Percentiles rank a stretch among this genome's conserved stretches.
These are phyloP conservation scores for Hyles euphorbiae DNA, from an alignment of 1,140 invertebrate species.

Conservation along the genomic window DNA sequence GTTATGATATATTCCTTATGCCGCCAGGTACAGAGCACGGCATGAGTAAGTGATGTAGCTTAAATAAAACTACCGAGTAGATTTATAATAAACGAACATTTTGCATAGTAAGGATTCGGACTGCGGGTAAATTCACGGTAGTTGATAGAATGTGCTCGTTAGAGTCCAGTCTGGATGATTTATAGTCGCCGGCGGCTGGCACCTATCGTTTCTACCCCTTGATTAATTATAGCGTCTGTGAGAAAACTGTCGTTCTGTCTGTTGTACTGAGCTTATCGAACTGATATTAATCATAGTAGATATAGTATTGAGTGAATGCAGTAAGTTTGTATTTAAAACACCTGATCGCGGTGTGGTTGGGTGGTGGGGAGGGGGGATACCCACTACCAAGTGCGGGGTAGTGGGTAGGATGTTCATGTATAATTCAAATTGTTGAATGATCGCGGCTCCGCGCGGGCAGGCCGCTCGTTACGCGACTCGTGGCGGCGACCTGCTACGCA, in stretches of 20 bases:
- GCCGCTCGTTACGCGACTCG: slow-evolving; percentile 29
- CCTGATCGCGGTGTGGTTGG: too few species aligned
- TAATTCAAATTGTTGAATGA: slow-evolving; percentile 56
- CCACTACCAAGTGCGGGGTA: slow-evolving; percentile 3
- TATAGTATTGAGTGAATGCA: too few species aligned
- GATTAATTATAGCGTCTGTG: slow-evolving; percentile 46
- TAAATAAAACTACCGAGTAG: too few species aligned
- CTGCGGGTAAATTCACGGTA: slow-evolving; percentile 19
- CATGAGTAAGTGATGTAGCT: too few species aligned
- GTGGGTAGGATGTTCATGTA: slow-evolving; percentile 26
- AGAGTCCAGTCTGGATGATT: slow-evolving; percentile 39
- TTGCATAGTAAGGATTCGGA: neutral
- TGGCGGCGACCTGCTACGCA: slow-evolving; percentile 34
- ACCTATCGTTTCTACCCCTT: slow-evolving; percentile 24
- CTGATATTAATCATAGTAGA: slow-evolving; percentile 32
- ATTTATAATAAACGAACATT: too few species aligned
- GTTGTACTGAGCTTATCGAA: slow-evolving; percentile 42
- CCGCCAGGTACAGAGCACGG: too few species aligned
- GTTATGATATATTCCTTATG: too few species aligned
- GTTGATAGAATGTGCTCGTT: slow-evolving; percentile 21
- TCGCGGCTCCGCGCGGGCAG: slow-evolving; percentile 18
- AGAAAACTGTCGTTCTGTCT: slow-evolving; percentile 49
- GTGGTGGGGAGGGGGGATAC: too few species aligned
- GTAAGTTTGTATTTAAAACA: too few species aligned
- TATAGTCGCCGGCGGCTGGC: slow-evolving; percentile 27